Percentiles rank a stretch among this genome's conserved stretches.
Evolutionary conservation across 2,113 vertebrate genomes (phyloP).

Genomic region (Pelecanoides urinatrix): DNA sequence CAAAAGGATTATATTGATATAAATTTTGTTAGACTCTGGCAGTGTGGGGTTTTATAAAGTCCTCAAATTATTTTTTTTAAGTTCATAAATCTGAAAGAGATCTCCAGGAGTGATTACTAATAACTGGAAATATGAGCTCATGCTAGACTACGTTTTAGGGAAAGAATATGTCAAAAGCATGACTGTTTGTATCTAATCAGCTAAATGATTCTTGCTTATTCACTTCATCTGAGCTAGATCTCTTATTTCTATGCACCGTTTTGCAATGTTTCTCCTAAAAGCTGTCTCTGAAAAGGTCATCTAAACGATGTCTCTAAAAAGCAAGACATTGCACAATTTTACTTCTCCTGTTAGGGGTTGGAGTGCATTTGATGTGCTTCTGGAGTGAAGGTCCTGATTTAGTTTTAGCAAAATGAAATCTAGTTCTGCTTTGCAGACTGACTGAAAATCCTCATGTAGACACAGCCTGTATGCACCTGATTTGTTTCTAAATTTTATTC

Average conservation of each 20-base stretch:
- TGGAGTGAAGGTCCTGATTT: neutral
- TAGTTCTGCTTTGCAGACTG: neutral
- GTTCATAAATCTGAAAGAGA: neutral
- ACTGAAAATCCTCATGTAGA: neutral
- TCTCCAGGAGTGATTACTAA: neutral
- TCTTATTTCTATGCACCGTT: neutral
- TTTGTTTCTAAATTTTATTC: neutral
- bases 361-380: neutral
- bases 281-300: neutral
- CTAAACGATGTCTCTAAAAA: neutral
- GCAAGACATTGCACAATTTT: neutral
- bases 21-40: neutral
- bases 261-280: neutral
- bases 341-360: neutral
- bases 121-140: neutral
- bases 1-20: neutral
- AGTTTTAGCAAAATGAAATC: neutral
- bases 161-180: neutral
- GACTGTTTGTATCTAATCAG: neutral
- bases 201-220: neutral
- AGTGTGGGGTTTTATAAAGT: neutral
- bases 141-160: neutral
- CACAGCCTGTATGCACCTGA: neutral
- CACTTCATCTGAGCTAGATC: neutral
- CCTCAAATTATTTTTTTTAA: neutral